Percentiles rank a stretch among this genome's conserved stretches.
Conservation (phyloP, 2,888 invertebrate genomes). For the Drosophila macrospina region DNA sequence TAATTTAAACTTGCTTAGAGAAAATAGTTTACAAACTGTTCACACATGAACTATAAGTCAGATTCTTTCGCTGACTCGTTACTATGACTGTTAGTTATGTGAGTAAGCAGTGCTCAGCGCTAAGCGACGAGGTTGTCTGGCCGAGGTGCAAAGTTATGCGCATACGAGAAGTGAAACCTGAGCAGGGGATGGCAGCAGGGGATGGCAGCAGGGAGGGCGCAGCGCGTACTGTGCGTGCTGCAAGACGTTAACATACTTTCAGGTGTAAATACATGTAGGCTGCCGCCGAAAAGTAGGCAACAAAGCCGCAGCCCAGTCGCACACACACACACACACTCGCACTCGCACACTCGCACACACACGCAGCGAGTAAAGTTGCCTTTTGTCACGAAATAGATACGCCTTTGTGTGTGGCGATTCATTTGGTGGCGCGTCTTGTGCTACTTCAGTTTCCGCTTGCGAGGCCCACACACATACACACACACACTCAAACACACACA, state of each 20-base stretch:
- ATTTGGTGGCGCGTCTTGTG: conserved; percentile 54
- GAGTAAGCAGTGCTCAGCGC: conserved; percentile 36
- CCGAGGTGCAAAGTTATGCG: conserved; percentile 78
- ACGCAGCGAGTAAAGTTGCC: conserved; percentile 67
- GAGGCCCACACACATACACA: background rate
- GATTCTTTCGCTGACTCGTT: background rate
- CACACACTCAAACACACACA: background rate
- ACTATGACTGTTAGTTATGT: conserved; percentile 10
- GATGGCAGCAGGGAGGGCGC: conserved; percentile 10
- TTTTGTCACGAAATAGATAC: conserved; percentile 82
- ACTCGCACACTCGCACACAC: conserved; percentile 12
- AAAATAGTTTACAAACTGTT: too few relatives aligned
- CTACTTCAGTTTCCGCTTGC: conserved; percentile 53
- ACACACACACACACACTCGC: conserved; percentile 11
- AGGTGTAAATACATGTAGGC: conserved; percentile 77
- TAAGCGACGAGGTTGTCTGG: conserved; percentile 33
- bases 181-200: conserved; percentile 11
- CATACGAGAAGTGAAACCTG: conserved; percentile 49
- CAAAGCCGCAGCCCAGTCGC: conserved; percentile 48
- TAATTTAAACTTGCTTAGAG: background rate
- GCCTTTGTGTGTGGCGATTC: conserved; percentile 68
- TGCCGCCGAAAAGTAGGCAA: conserved; percentile 49
- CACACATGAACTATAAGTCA: too few relatives aligned
- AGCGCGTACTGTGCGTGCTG: conserved; percentile 77
- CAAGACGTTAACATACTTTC: conserved; percentile 82